phyloP scores from a whole-genome alignment of 2,113 vertebrate species.

The Xyrauchen texanus region DNA sequence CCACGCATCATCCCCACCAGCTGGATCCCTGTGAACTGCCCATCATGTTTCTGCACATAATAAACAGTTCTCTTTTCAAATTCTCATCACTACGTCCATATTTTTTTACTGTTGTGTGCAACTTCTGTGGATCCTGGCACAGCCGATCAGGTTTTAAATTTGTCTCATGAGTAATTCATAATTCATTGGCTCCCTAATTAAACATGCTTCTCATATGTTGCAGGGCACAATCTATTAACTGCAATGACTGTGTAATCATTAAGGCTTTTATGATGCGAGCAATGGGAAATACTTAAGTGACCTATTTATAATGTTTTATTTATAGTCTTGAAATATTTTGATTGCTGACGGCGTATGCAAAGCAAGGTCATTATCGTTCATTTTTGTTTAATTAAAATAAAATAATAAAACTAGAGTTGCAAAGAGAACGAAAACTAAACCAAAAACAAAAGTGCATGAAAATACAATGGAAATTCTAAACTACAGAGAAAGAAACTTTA shows the following conservation, averaged over 20 bases:
- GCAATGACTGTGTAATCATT: conserved; percentile 44
- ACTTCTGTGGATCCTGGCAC: conserved; percentile 32
- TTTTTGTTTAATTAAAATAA: no score
- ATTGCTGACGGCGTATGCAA: neutral
- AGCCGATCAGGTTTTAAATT: neutral
- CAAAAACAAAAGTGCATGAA: no score
- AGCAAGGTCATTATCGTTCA: no score
- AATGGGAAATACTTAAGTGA: conserved; percentile 30
- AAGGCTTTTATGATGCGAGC: conserved; percentile 42
- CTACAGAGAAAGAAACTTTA: no score
- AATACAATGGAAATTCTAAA: no score
- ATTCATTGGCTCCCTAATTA: conserved; percentile 52
- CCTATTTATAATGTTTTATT: conserved; percentile 45
- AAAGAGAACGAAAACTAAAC: no score
- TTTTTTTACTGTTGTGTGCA: neutral
- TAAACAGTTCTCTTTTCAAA: conserved; percentile 27
- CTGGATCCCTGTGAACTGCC: conserved; percentile 96
- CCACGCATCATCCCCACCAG: conserved; percentile 95
- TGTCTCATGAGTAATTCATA: conserved; percentile 42
- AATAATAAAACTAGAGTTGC: no score
- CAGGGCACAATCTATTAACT: conserved; percentile 31
- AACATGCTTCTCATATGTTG: neutral
- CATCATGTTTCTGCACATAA: conserved; percentile 88
- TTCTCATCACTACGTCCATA: conserved; percentile 3
- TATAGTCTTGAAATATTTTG: conserved; percentile 21